A percentile compares a stretch with the other conserved stretches of the same genome.
These are phyloP conservation scores for Eristalis arbustorum DNA, from an alignment of 2,888 invertebrate genomes.

Conservation along the genomic window DNA sequence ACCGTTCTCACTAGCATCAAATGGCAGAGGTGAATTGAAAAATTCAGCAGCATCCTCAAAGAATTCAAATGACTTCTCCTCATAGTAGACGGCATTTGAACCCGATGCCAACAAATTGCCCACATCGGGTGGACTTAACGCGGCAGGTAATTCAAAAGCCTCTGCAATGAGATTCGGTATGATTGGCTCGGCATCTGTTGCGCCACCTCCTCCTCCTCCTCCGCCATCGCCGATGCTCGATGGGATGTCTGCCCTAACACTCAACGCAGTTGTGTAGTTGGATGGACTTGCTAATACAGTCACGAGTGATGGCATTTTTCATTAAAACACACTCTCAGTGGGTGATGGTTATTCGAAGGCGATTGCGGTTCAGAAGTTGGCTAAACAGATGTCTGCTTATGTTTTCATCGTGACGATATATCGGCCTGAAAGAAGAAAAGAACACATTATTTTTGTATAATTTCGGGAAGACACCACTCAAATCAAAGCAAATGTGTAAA, in stretches of 20 bases:
- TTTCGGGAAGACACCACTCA: background rate
- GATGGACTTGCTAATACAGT: slow-evolving; percentile 63
- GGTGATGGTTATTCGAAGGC: slow-evolving; percentile 11
- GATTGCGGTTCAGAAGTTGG: background rate
- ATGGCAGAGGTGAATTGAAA: slow-evolving; percentile 80
- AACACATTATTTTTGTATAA: background rate
- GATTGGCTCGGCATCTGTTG: slow-evolving; percentile 32
- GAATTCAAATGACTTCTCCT: slow-evolving; percentile 79
- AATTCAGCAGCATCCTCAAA: slow-evolving; percentile 79
- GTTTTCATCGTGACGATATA: slow-evolving; percentile 49
- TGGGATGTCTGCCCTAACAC: slow-evolving; percentile 42
- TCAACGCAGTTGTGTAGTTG: slow-evolving; percentile 56
- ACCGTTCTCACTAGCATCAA: slow-evolving; percentile 80
- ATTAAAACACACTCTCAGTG: slow-evolving; percentile 48
- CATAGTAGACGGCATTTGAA: slow-evolving; percentile 77
- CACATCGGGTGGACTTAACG: slow-evolving; percentile 77
- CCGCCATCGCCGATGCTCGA: slow-evolving; percentile 43
- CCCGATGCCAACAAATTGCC: slow-evolving; percentile 74
- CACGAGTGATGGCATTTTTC: slow-evolving; percentile 70
- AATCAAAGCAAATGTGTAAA: slow-evolving; percentile 12
- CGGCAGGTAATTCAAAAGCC: slow-evolving; percentile 72
- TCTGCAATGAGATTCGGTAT: slow-evolving; percentile 60
- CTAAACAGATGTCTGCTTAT: slow-evolving; percentile 6
- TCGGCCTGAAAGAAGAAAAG: slow-evolving; percentile 30
- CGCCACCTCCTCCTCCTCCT: background rate